Evolutionary conservation across 1,140 invertebrate genomes (phyloP), one percentile per base, ranked within the genome.

Genomic region (Sarcophaga peregrina): DNA sequence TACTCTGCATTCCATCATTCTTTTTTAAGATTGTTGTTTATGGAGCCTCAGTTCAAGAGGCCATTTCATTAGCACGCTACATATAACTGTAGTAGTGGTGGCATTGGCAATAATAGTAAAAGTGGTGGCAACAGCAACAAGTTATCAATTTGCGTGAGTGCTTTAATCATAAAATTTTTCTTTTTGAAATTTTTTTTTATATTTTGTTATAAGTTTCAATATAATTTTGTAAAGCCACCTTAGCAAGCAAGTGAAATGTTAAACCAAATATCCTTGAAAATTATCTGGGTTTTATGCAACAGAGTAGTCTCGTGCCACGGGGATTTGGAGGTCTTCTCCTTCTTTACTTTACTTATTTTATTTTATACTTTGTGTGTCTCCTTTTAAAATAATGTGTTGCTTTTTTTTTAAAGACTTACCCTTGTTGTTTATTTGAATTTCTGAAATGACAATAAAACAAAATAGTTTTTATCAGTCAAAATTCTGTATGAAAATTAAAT

Each of bases 121-220:
- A 20, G 15, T 62, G 9, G 20, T 68, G 54, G 11, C 7, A n/a
- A 13, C 13, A 68, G 62, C 62, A 68, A 68, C 62, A 68, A 68
- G 62, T 68, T 68, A n/a, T 68, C 62, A 68, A 68, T 68, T 68
- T 68, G 62, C 62, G 17, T 68, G 62, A 68, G 62, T 68, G 62
- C 62, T 68, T 68, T 20, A 68, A 9, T 68, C 62, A 68, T 68
- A 68, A 68, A 68, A 68, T 68, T 2, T 20, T 68, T 37, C 25
- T 37, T 37, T 2, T 37, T 37, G 1, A 1, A 1, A 37, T 37
- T 37, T 37, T 37, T 37, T 2, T 37, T 37, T n/a, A n/a, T n/a
- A n/a, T n/a, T 37, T 37, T 37, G 25, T 37, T 37, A 2, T 37
- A 37, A 37, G 25, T 37, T 37, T 37, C 25, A 37, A 37, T 37